phyloP scores from a whole-genome alignment of 2,888 invertebrate species.

The Spodoptera exigua region DNA sequence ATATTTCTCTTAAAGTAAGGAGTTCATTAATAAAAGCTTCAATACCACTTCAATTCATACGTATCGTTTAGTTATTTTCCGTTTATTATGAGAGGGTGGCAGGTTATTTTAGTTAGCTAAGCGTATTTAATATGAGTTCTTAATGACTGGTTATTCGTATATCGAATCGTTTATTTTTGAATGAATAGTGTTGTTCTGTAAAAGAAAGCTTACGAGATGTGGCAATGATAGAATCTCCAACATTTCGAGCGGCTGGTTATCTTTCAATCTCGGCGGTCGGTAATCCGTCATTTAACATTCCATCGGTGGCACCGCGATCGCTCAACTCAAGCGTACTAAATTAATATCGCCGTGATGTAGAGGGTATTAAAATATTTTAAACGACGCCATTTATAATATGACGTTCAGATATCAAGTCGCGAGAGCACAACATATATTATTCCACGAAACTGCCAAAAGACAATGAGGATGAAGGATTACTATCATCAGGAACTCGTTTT shows the following conservation, averaged over 20 bases:
- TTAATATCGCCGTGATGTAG: constrained; percentile 88
- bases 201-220: constrained; percentile 62
- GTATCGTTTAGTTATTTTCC: no score
- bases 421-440: constrained; percentile 86
- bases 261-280: constrained; percentile 83
- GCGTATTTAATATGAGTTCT: no score
- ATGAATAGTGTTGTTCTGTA: constrained; percentile 25
- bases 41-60: no score
- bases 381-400: constrained; percentile 88
- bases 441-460: constrained; percentile 89
- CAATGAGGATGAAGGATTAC: constrained; percentile 89
- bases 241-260: constrained; percentile 79
- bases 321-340: constrained; percentile 87
- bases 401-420: constrained; percentile 87
- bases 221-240: constrained; percentile 75
- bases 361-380: constrained; percentile 89
- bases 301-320: constrained; percentile 84
- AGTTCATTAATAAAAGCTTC: not conserved
- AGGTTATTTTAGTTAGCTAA: no score
- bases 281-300: constrained; percentile 89
- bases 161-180: not conserved
- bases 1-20: not conserved
- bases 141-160: no score
- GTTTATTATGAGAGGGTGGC: no score
- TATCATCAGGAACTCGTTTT: constrained; percentile 87